Conservation (phyloP, 64 coral and sea anemone genomes). For the Pocillopora verrucosa region DNA sequence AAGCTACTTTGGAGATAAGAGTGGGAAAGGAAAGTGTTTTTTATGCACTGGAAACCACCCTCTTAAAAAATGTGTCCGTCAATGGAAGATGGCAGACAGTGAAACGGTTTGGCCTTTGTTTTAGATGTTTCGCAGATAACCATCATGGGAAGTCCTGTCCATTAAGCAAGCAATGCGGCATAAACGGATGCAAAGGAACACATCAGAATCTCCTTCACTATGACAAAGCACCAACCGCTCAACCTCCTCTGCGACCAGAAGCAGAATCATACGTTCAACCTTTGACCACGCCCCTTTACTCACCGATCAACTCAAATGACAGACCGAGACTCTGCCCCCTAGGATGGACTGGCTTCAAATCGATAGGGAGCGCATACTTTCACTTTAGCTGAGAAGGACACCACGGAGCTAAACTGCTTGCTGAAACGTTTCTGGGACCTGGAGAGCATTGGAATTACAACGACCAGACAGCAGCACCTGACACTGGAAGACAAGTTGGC, state of each 20-base stretch:
- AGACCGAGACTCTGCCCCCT: constrained; percentile 17
- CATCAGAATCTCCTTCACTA: constrained; percentile 45
- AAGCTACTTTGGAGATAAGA: not conserved
- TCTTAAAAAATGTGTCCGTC: not conserved
- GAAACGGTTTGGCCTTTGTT: constrained; percentile 28
- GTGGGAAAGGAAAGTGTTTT: not conserved
- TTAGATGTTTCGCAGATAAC: constrained; percentile 29
- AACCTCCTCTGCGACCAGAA: not conserved
- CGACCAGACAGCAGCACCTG: not conserved
- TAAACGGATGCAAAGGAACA: constrained; percentile 42
- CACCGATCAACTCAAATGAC: not conserved
- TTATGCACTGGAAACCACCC: not conserved
- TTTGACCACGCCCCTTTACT: not conserved
- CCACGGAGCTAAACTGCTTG: not conserved
- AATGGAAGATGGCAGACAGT: not conserved
- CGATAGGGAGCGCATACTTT: not conserved
- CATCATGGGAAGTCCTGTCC: constrained; percentile 34
- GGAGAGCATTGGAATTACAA: constrained; percentile 29
- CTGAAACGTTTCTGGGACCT: constrained; percentile 36
- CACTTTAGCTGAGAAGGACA: not conserved
- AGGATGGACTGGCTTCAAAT: constrained; percentile 14
- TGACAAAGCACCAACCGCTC: not conserved
- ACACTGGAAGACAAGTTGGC: constrained; percentile 37
- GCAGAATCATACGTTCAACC: not conserved
- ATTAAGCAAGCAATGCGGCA: constrained; percentile 30